Base-by-base conservation (phyloP, 2,888 invertebrate genomes). In the Drosophila lutescens region DNA sequence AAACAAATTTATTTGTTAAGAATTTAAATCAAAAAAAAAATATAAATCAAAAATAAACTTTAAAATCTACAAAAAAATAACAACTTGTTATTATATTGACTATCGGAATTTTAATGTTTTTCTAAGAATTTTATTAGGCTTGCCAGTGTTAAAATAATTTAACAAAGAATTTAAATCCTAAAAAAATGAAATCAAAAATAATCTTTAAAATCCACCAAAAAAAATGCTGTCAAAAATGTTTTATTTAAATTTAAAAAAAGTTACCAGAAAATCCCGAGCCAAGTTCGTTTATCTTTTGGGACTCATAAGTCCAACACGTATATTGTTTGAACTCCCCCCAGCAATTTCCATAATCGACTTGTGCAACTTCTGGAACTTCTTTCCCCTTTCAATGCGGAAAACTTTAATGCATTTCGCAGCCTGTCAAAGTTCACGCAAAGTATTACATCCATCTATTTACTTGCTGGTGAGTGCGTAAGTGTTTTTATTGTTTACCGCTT, bases 331-430 rank as follows among this genome's bases (percentile, higher is more conserved):
- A 12, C 12, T 15, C 12, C 44, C 34, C n/a, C 30, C 12, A 23
- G 36, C 44, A 38, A 66, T 44, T 20, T 32, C 8, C 51, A 46
- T 46, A 65, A 67, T 46, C 38, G 41, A 66, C 12, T 38, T 38
- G n/a, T 20, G 30, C 12, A 32, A 67, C 63, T 66, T 65, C 13
- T 17, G 10, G 10, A 63, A 12, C 66, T 12, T 13, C 30, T 12
- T 13, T 20, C 13, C 26, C 43, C 12, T 30, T 13, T 15, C 51
- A 13, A 30, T 71, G 41, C 30, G 43, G 6, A 1, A 20, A 66
- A 57, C 32, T 47, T 71, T 58, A 61, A 68, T 68, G 71, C 68
- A 68, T 58, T 68, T 70, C 47, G 34, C 53, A 15, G 53, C 20
- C 38, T 65, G 62, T 61, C 65, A 65, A 36, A 66, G 65, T 47